A percentile compares a stretch with the other conserved stretches of the same genome.
Conservation (phyloP, 2,113 vertebrate genomes). For the Oceanodroma tethys region DNA sequence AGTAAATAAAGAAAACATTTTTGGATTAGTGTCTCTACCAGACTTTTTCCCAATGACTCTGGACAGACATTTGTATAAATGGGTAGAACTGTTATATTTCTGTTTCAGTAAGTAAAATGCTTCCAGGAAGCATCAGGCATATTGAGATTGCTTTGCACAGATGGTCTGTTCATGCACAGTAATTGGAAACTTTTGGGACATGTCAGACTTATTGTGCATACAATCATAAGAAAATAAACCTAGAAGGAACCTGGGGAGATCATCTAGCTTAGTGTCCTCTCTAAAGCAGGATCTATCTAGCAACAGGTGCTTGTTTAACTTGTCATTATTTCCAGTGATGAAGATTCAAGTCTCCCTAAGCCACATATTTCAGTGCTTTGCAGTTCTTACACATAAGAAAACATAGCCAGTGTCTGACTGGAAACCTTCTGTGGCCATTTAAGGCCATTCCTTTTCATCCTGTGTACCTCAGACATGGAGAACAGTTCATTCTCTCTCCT, state of each 20-base stretch:
- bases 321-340: background rate
- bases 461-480: background rate
- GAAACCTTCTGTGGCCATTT: background rate
- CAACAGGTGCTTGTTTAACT: background rate
- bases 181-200: conserved; percentile 40
- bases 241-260: background rate
- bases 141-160: conserved; percentile 38
- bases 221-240: background rate
- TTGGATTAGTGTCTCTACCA: background rate
- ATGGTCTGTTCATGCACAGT: conserved; percentile 2
- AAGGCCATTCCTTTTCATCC: background rate
- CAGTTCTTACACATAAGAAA: background rate
- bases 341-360: background rate
- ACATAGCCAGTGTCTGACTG: background rate
- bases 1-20: background rate
- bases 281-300: background rate
- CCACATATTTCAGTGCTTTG: background rate
- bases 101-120: conserved; percentile 7
- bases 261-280: background rate
- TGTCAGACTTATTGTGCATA: background rate
- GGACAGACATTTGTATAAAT: background rate
- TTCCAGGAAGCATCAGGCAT: conserved; percentile 25
- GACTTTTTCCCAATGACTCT: background rate
- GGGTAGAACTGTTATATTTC: background rate
- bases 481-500: background rate